phyloP scores from a whole-genome alignment of 2,888 invertebrate genomes.

The Tipula vernalis region DNA sequence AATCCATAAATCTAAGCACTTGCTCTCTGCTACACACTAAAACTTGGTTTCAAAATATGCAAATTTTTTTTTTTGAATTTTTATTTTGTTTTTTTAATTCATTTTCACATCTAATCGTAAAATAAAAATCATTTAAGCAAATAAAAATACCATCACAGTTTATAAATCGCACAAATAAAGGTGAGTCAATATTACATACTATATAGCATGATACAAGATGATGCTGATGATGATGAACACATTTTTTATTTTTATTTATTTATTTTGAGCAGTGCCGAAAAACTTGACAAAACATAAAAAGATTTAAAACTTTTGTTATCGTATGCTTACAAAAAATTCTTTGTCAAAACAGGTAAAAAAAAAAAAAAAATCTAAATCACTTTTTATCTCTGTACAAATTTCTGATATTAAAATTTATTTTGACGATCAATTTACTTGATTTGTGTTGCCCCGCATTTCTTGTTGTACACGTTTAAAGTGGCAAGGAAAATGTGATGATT shows the following conservation, averaged over 20 bases:
- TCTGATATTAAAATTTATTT: neutral
- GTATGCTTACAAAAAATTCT: neutral
- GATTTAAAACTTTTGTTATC: neutral
- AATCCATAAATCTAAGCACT: neutral
- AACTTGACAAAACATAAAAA: neutral
- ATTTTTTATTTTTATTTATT: neutral
- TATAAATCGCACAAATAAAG: neutral
- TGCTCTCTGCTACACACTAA: neutral
- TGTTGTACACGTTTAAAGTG: neutral
- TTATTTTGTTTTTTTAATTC: neutral
- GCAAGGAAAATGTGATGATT: neutral
- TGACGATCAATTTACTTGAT: neutral
- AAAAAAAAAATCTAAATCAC: neutral
- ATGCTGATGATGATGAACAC: neutral
- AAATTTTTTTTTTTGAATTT: neutral
- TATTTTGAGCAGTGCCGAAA: neutral
- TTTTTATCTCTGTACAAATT: neutral
- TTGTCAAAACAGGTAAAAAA: neutral
- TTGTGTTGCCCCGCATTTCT: neutral
- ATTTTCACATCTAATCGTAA: neutral
- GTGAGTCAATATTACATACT: conserved; percentile 4
- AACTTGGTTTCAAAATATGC: neutral
- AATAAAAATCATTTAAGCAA: neutral
- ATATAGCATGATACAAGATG: neutral
- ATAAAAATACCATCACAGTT: neutral